Percentiles rank a stretch among this genome's conserved stretches.
phyloP scores from a whole-genome alignment of 2,797 vertebrate species.

The Philypnodon macrostomus region DNA sequence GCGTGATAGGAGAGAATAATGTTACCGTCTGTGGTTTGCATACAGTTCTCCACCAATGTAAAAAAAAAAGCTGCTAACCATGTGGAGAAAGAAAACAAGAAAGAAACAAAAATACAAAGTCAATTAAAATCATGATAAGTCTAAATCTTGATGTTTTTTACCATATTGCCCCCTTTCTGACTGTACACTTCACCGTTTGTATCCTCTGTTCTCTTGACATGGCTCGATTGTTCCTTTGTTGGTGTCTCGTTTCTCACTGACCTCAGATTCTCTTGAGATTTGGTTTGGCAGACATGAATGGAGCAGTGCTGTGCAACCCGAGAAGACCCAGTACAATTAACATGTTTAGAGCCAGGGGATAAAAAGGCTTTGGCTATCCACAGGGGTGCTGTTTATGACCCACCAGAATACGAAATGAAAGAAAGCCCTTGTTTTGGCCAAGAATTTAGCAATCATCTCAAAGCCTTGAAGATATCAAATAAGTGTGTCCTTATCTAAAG shows the following conservation, averaged over 20 bases:
- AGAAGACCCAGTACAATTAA: conserved; percentile 38
- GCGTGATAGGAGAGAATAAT: no score
- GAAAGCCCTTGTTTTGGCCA: background rate
- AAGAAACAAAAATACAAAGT: no score
- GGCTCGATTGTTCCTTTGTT: conserved; percentile 44
- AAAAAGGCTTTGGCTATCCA: conserved; percentile 12
- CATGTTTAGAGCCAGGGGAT: conserved; percentile 13
- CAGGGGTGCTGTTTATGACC: conserved; percentile 7
- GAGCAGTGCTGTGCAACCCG: conserved; percentile 34
- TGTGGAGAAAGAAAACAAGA: no score
- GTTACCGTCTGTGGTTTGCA: no score
- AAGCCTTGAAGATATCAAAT: background rate
- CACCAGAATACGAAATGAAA: conserved; percentile 17
- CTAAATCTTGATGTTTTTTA: no score
- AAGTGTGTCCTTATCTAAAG: background rate
- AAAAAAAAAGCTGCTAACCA: no score
- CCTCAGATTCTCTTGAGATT: conserved; percentile 25
- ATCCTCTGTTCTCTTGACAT: conserved; percentile 28
- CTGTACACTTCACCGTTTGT: conserved; percentile 17
- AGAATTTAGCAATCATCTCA: background rate
- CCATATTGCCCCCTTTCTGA: conserved; percentile 26
- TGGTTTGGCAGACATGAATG: conserved; percentile 40
- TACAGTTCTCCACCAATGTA: no score
- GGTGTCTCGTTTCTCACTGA: conserved; percentile 58
- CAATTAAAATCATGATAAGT: no score